These are phyloP conservation scores for Amiota mariae DNA, from an alignment of 2,888 invertebrate species.

Conservation along the genomic window DNA sequence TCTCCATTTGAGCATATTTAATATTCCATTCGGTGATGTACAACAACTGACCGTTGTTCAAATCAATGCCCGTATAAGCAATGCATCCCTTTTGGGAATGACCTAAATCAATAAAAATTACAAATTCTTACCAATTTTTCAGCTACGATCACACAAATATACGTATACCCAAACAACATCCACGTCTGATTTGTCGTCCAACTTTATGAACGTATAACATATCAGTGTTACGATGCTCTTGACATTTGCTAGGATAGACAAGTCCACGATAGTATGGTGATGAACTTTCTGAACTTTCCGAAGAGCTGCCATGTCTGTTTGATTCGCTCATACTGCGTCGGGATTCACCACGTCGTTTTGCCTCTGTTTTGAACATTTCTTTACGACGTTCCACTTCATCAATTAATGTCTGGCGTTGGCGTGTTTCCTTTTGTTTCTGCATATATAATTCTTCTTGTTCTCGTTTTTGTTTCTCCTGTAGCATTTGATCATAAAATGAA, in stretches of 20 bases:
- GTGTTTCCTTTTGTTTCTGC: slow-evolving; percentile 79
- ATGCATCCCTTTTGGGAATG: slow-evolving; percentile 84
- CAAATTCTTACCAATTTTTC: not conserved
- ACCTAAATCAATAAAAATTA: slow-evolving; percentile 73
- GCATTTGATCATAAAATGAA: slow-evolving; percentile 95
- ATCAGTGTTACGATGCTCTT: slow-evolving; percentile 76
- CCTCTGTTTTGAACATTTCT: slow-evolving; percentile 83
- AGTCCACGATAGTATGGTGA: slow-evolving; percentile 72
- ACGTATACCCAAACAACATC: slow-evolving; percentile 79
- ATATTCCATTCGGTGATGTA: slow-evolving; percentile 86
- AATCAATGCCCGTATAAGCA: slow-evolving; percentile 85
- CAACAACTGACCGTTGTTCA: slow-evolving; percentile 81
- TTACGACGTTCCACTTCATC: slow-evolving; percentile 86
- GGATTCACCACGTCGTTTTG: slow-evolving; percentile 75
- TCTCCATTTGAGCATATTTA: slow-evolving; percentile 72
- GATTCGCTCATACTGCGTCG: slow-evolving; percentile 75
- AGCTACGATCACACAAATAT: not conserved
- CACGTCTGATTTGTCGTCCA: slow-evolving; percentile 80
- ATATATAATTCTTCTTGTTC: slow-evolving; percentile 79
- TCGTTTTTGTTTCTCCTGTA: slow-evolving; percentile 80
- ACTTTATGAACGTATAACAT: slow-evolving; percentile 76
- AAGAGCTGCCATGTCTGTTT: slow-evolving; percentile 74
- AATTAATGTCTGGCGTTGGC: slow-evolving; percentile 81
- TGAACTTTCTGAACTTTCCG: slow-evolving; percentile 76
- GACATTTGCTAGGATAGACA: slow-evolving; percentile 68